These are phyloP conservation scores for Ptychadena robeensis DNA, from an alignment of 2,797 vertebrate genomes.

Conservation along the genomic window DNA sequence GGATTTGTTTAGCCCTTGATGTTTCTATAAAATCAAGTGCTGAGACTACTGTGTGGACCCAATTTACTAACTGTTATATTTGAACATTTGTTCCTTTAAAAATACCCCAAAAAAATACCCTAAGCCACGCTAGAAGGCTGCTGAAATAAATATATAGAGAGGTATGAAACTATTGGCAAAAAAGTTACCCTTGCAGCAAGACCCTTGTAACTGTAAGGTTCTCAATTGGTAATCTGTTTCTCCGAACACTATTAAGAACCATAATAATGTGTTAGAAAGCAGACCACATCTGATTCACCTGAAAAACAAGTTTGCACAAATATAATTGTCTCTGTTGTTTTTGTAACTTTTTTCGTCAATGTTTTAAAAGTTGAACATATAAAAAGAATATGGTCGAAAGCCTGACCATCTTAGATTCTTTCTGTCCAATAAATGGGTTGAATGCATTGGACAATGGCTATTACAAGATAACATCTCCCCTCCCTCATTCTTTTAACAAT, in stretches of 20 bases:
- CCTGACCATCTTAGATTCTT: background rate
- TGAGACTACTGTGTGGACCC: background rate
- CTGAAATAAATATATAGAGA: no score
- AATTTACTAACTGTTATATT: background rate
- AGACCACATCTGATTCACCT: no score
- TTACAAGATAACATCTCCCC: slow-evolving; percentile 43
- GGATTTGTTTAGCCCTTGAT: background rate
- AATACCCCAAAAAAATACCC: no score
- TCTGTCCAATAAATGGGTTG: slow-evolving; percentile 19
- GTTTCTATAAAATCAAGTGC: background rate
- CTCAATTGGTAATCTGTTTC: no score
- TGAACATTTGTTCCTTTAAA: background rate
- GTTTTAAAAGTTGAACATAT: background rate
- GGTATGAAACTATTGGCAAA: no score
- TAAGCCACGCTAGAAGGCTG: no score
- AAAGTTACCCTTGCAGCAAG: background rate
- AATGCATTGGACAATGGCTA: slow-evolving; percentile 37
- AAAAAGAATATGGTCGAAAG: background rate
- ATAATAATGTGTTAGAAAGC: background rate
- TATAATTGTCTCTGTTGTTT: background rate
- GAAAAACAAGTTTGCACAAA: background rate
- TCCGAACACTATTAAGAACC: background rate
- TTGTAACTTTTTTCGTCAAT: background rate
- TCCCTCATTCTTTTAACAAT: slow-evolving; percentile 51
- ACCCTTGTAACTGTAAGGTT: no score